Evolutionary conservation across 2,888 invertebrate genomes (phyloP).

Genomic region (Choreutis nemorana): DNA sequence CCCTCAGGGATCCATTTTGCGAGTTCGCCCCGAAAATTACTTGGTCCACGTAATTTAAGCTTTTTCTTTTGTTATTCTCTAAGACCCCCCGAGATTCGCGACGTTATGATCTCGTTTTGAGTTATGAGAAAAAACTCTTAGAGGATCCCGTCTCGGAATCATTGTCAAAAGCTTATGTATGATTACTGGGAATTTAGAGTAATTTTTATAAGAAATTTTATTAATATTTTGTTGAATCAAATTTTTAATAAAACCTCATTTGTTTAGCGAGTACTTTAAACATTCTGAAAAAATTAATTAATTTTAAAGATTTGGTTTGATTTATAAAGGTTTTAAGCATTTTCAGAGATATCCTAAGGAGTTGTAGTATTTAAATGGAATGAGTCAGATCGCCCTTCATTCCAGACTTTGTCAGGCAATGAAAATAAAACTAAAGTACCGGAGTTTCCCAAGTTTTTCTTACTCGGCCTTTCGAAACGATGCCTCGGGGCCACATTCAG

Average conservation of each 20-base stretch:
- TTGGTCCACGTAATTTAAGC: conserved; percentile 57
- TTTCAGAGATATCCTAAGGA: too few relatives aligned
- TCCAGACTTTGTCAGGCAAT: too few relatives aligned
- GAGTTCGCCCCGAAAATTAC: conserved; percentile 60
- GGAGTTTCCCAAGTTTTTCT: conserved; percentile 20
- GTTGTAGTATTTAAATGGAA: too few relatives aligned
- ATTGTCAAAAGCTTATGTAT: conserved; percentile 55
- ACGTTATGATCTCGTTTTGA: conserved; percentile 65
- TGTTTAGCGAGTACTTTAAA: too few relatives aligned
- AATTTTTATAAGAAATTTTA: conserved; percentile 11
- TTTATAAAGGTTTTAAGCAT: too few relatives aligned
- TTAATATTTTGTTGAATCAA: too few relatives aligned
- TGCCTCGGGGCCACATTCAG: conserved; percentile 36
- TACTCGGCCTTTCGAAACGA: conserved; percentile 23
- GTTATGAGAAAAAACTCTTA: conserved; percentile 61
- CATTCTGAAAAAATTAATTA: too few relatives aligned
- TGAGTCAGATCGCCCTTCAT: too few relatives aligned
- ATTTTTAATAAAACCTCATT: too few relatives aligned
- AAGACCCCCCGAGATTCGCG: conserved; percentile 52
- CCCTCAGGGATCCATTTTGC: conserved; percentile 49
- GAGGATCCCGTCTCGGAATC: conserved; percentile 44
- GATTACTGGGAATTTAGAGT: conserved; percentile 25
- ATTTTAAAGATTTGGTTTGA: too few relatives aligned
- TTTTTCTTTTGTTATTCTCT: conserved; percentile 61
- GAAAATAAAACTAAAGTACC: conserved; percentile 17